A percentile compares a stretch with the other conserved stretches of the same genome.
These are phyloP conservation scores for Dascyllus trimaculatus DNA, from an alignment of 2,113 vertebrate genomes.

Conservation along the genomic window DNA sequence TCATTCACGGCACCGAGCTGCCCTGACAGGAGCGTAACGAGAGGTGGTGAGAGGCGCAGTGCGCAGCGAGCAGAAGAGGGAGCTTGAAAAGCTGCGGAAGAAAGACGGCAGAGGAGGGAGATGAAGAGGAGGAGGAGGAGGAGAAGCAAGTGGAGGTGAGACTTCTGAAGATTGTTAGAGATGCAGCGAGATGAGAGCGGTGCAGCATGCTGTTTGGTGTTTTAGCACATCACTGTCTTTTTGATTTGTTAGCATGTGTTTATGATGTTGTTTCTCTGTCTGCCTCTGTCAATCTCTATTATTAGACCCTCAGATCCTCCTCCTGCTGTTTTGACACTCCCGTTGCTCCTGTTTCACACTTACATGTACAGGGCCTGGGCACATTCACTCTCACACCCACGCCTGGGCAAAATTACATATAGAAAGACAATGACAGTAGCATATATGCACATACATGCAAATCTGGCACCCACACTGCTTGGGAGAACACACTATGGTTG, in stretches of 20 bases:
- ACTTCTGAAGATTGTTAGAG: conserved; percentile 78
- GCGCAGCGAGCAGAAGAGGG: conserved; percentile 39
- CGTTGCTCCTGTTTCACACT: conserved; percentile 70
- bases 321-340: conserved; percentile 76
- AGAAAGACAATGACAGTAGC: conserved; percentile 29
- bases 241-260: conserved; percentile 81
- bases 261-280: conserved; percentile 79
- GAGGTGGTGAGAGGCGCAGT: conserved; percentile 46
- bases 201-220: conserved; percentile 64
- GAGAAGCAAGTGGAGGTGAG: conserved; percentile 71
- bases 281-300: conserved; percentile 79
- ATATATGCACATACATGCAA: conserved; percentile 27
- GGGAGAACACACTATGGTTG: conserved; percentile 18
- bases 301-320: conserved; percentile 79
- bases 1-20: conserved; percentile 74
- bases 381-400: conserved; percentile 3
- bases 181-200: conserved; percentile 66
- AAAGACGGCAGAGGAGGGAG: conserved; percentile 59
- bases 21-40: conserved; percentile 69
- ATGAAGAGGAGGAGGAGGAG: conserved; percentile 58
- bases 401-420: conserved; percentile 38
- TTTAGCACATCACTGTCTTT: conserved; percentile 77
- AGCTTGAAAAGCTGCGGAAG: conserved; percentile 65
- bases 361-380: conserved; percentile 32
- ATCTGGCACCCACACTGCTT: conserved; percentile 26